Percentiles rank a stretch among this genome's conserved stretches.
Evolutionary conservation across 1,140 invertebrate genomes (phyloP).

Genomic region (Globodera rostochiensis): DNA sequence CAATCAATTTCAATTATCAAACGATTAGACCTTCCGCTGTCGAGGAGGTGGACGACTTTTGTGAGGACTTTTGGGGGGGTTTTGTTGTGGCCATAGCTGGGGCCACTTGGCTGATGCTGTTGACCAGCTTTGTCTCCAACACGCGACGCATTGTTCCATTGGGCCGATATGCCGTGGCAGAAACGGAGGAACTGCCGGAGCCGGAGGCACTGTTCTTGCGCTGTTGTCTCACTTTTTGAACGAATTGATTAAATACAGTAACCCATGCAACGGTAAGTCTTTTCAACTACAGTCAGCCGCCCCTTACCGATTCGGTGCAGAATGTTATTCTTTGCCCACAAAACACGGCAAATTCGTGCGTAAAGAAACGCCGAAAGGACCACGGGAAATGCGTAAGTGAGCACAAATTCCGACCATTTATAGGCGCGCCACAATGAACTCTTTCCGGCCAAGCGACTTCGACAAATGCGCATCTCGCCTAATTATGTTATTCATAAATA

Average conservation of each 20-base stretch:
- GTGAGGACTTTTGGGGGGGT: neutral
- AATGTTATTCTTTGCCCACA: slow-evolving; percentile 12
- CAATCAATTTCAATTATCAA: no score
- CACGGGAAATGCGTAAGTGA: slow-evolving; percentile 21
- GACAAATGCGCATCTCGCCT: slow-evolving; percentile 22
- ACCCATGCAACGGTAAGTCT: neutral
- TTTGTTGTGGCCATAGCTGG: neutral
- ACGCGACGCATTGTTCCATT: slow-evolving; percentile 14
- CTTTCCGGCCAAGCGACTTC: slow-evolving; percentile 20
- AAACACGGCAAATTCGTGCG: slow-evolving; percentile 23
- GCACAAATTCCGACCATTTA: slow-evolving; percentile 28
- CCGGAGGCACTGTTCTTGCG: neutral
- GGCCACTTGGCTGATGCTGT: neutral
- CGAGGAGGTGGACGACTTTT: neutral
- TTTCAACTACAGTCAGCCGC: neutral
- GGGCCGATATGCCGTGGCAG: neutral
- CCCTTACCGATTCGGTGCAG: neutral
- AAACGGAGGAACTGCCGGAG: neutral
- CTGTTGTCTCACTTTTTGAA: neutral
- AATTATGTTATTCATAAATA: neutral
- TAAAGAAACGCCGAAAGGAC: slow-evolving; percentile 20
- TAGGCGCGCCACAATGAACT: slow-evolving; percentile 17
- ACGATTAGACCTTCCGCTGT: neutral
- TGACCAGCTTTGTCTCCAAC: slow-evolving; percentile 24
- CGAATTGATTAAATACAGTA: neutral